Evolutionary conservation across 2,797 vertebrate species (phyloP).

Genomic region (Melanotaenia pygmaea): DNA sequence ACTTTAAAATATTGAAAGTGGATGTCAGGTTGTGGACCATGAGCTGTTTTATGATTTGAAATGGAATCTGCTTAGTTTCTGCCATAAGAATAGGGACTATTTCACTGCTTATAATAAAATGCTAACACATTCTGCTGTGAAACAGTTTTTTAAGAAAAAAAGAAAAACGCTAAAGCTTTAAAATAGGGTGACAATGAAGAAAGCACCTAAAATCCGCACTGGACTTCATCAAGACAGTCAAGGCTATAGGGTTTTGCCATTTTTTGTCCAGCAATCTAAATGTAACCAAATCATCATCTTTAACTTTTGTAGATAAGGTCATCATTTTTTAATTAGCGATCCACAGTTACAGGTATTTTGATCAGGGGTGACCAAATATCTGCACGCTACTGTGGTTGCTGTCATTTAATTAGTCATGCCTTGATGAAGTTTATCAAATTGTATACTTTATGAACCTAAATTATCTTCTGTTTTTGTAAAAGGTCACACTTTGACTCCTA

Average conservation of each 20-base stretch:
- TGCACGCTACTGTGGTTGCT: background rate
- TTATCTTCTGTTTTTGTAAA: background rate
- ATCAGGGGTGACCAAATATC: background rate
- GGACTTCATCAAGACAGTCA: background rate
- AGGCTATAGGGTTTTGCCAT: background rate
- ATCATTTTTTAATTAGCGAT: background rate
- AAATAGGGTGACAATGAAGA: background rate
- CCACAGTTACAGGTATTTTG: background rate
- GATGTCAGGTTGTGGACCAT: too few species aligned
- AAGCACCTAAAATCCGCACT: background rate
- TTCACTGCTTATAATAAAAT: too few species aligned
- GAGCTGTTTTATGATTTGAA: too few species aligned
- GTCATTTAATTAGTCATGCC: background rate
- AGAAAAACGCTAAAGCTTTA: background rate
- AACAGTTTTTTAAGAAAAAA: background rate
- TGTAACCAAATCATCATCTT: background rate
- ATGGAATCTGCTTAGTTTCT: too few species aligned
- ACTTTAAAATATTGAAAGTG: too few species aligned
- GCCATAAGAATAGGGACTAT: too few species aligned
- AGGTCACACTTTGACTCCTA: too few species aligned
- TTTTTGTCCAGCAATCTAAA: background rate
- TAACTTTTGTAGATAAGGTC: background rate
- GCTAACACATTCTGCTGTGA: too few species aligned
- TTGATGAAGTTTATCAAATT: background rate
- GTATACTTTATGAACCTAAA: constrained; percentile 5